Conservation (phyloP, 2,888 invertebrate genomes). For the Platerodrilus igneus region DNA sequence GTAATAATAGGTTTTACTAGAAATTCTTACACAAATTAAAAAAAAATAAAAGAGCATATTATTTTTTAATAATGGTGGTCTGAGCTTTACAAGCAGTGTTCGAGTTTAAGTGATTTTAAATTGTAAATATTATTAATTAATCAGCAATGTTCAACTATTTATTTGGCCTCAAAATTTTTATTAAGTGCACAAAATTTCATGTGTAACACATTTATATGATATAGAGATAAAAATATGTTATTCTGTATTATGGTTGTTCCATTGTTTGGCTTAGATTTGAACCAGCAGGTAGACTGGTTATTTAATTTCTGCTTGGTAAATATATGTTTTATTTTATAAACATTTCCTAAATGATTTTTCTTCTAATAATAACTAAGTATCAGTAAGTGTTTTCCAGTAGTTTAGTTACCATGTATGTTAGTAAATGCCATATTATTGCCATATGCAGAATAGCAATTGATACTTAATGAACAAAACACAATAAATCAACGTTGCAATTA, state of each 20-base stretch:
- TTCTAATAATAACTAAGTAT: conserved; percentile 31
- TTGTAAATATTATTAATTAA: conserved; percentile 26
- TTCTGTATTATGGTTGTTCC: conserved; percentile 32
- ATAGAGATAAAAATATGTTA: conserved; percentile 27
- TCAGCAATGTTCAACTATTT: conserved; percentile 23
- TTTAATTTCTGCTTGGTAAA: conserved; percentile 22
- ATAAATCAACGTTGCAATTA: no score
- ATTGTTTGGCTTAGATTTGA: conserved; percentile 19
- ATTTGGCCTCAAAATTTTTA: conserved; percentile 19
- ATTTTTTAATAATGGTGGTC: no score
- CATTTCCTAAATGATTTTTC: conserved; percentile 32
- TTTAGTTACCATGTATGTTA: conserved; percentile 30
- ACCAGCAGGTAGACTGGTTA: conserved; percentile 10
- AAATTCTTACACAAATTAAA: conserved; percentile 4
- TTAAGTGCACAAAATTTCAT: conserved; percentile 24
- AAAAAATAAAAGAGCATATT: conserved; percentile 9
- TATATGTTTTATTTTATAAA: conserved; percentile 26
- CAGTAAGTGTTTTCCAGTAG: conserved; percentile 33
- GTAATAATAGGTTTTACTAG: no score
- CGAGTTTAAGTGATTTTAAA: conserved; percentile 22
- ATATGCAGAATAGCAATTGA: conserved; percentile 36
- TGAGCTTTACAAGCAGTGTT: conserved; percentile 21
- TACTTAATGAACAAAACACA: no score
- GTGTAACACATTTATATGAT: conserved; percentile 24
- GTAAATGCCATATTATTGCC: conserved; percentile 40